phyloP scores from a whole-genome alignment of 2,113 vertebrate genomes.

The Pelusios castaneus region DNA sequence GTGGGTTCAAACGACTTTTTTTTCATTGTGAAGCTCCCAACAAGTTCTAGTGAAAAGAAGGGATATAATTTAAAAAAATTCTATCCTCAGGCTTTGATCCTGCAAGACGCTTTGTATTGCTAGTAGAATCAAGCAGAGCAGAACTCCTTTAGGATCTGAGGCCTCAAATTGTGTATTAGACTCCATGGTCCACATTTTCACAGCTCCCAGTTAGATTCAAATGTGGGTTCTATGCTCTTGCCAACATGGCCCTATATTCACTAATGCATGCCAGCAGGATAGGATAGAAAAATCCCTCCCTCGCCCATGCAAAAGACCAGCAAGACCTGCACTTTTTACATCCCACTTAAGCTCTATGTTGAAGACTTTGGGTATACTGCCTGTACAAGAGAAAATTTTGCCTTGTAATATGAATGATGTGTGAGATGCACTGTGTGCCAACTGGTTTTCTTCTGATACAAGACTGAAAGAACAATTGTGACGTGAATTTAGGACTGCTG shows the following conservation, averaged over 20 bases:
- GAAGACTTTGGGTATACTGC: neutral
- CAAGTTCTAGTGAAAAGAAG: too few species aligned
- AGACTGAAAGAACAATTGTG: neutral
- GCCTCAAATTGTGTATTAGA: too few species aligned
- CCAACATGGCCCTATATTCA: neutral
- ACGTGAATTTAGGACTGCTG: neutral
- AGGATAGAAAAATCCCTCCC: neutral
- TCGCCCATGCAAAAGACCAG: neutral
- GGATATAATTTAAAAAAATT: too few species aligned
- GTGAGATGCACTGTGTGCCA: neutral
- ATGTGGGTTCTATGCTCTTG: neutral
- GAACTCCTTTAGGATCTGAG: too few species aligned
- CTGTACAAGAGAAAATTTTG: accelerated
- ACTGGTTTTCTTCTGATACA: neutral
- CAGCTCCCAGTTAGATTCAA: too few species aligned
- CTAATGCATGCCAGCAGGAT: neutral
- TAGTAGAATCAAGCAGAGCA: too few species aligned
- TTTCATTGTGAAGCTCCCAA: too few species aligned
- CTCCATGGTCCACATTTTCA: too few species aligned
- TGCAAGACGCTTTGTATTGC: too few species aligned
- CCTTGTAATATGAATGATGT: neutral
- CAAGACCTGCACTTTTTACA: neutral
- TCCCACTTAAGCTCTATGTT: neutral
- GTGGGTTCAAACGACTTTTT: too few species aligned
- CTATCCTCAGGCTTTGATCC: too few species aligned